These are phyloP conservation scores for Cheirogaleus major DNA, from an alignment of 2,797 vertebrate genomes.

Conservation along the genomic window DNA sequence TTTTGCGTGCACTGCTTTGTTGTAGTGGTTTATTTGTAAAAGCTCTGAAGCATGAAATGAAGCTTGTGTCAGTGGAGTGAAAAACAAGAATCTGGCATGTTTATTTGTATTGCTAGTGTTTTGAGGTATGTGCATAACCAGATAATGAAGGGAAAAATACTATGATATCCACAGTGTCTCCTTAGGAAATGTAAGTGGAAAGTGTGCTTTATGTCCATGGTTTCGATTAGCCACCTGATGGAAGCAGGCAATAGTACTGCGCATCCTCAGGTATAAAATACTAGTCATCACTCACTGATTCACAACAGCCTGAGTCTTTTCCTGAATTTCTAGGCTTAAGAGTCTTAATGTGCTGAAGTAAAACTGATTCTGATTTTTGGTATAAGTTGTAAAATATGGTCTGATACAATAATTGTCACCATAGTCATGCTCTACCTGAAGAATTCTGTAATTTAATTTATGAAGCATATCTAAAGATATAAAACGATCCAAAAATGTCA, in stretches of 20 bases:
- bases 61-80: neutral
- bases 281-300: neutral
- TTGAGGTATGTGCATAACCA: neutral
- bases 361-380: neutral
- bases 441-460: conserved; percentile 17
- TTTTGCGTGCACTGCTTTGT: neutral
- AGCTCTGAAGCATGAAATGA: conserved; percentile 13
- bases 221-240: conserved; percentile 25
- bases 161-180: neutral
- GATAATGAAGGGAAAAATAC: neutral
- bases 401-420: neutral
- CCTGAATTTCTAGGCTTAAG: neutral
- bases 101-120: neutral
- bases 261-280: neutral
- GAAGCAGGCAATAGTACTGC: neutral
- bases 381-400: neutral
- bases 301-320: neutral
- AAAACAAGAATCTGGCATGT: neutral
- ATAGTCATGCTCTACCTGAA: neutral
- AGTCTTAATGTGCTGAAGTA: neutral
- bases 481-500: neutral
- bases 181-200: conserved; percentile 7
- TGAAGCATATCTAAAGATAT: neutral
- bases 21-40: conserved; percentile 30
- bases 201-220: neutral